Conservation (phyloP, 2,113 vertebrate genomes). For the Ivindomyrus marchei region DNA sequence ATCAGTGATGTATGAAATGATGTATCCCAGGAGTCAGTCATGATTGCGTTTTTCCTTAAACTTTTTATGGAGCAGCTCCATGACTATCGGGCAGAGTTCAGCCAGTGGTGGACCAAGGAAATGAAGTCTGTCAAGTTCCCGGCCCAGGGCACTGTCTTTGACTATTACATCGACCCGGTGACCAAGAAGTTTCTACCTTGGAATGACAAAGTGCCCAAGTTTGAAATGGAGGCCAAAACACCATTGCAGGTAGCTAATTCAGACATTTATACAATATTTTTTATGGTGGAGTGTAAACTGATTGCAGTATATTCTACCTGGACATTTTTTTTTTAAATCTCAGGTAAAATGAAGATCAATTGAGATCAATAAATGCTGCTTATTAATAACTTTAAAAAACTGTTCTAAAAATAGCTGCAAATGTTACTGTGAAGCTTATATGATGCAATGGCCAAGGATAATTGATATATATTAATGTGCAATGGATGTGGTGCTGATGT, state of each 20-base stretch:
- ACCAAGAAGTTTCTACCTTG: slow-evolving; percentile 56
- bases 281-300: not conserved
- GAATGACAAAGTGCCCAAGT: slow-evolving; percentile 60
- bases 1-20: not conserved
- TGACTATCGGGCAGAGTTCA: slow-evolving; percentile 65
- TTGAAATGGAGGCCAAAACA: slow-evolving; percentile 51
- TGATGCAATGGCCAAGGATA: not conserved
- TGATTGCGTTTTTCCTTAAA: not conserved
- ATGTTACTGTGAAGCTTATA: not conserved
- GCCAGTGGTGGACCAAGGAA: slow-evolving; percentile 65
- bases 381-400: not conserved
- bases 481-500: not conserved
- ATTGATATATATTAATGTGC: not conserved
- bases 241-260: slow-evolving; percentile 57
- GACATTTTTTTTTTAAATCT: not conserved
- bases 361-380: not conserved
- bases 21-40: too few species aligned
- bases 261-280: not conserved
- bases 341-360: not conserved
- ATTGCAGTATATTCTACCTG: not conserved
- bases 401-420: not conserved
- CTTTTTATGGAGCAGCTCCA: slow-evolving; percentile 45
- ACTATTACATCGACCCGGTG: slow-evolving; percentile 61
- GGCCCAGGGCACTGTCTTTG: slow-evolving; percentile 62
- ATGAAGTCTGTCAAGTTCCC: slow-evolving; percentile 69